phyloP scores from a whole-genome alignment of 1,140 invertebrate genomes.

The Drosophila seguyi region DNA sequence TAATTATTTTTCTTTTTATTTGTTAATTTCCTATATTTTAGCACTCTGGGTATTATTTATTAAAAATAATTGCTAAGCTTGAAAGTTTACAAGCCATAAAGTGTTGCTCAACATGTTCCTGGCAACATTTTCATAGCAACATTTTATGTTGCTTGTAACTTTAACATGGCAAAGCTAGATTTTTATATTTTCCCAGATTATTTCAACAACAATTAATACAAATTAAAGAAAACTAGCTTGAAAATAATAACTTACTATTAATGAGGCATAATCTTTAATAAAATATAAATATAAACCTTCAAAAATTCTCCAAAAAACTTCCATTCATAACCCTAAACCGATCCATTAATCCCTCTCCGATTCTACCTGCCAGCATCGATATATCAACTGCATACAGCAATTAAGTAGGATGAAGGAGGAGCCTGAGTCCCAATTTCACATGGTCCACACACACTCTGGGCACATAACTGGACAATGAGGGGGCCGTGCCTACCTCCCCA shows the following conservation, averaged over 20 bases:
- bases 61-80: not conserved
- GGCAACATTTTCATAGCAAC: not conserved
- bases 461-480: slow-evolving; percentile 5
- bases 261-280: too few species aligned
- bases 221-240: not conserved
- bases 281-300: too few species aligned
- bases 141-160: not conserved
- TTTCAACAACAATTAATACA: not conserved
- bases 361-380: not conserved
- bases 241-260: too few species aligned
- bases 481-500: not conserved
- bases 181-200: not conserved
- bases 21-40: too few species aligned
- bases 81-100: too few species aligned
- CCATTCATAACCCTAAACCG: not conserved
- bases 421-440: not conserved
- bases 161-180: not conserved
- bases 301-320: too few species aligned
- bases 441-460: not conserved
- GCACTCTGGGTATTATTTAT: not conserved
- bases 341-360: not conserved
- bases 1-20: too few species aligned
- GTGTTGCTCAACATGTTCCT: not conserved
- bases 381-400: slow-evolving; percentile 12
- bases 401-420: not conserved